Percentiles rank a stretch among this genome's conserved stretches.
phyloP scores from a whole-genome alignment of 2,797 vertebrate species.

The Tapirus indicus region DNA sequence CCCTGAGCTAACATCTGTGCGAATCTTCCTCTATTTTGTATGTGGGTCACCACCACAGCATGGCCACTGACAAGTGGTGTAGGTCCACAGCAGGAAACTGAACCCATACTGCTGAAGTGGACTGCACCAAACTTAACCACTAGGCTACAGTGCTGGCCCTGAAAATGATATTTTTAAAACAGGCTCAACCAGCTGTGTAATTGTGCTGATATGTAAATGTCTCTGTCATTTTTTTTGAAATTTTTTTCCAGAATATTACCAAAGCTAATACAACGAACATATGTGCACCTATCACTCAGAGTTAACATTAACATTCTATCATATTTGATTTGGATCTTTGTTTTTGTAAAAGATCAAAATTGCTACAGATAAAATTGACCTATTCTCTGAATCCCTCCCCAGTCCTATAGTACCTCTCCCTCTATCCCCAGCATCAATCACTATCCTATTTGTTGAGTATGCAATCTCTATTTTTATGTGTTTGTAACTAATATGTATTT shows the following conservation, averaged over 20 bases:
- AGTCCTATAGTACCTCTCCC: not conserved
- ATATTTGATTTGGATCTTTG: not conserved
- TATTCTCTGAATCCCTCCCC: not conserved
- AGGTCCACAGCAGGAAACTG: too few relatives aligned
- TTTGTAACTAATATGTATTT: not conserved
- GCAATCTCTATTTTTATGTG: not conserved
- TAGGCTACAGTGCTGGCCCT: too few relatives aligned
- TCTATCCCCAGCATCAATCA: not conserved
- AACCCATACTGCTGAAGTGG: too few relatives aligned
- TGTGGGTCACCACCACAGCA: too few relatives aligned
- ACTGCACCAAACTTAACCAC: too few relatives aligned
- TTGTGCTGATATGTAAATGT: not conserved
- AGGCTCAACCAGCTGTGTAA: not conserved
- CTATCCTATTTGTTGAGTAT: not conserved
- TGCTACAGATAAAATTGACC: not conserved
- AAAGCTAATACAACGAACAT: not conserved
- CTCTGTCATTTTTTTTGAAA: not conserved
- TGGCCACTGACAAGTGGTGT: too few relatives aligned
- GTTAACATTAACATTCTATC: not conserved
- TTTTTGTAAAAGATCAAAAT: slow-evolving; percentile 10
- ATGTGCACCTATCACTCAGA: not conserved
- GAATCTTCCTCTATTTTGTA: too few relatives aligned
- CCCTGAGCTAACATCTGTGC: too few relatives aligned
- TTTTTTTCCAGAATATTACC: not conserved
- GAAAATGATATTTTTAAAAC: not conserved